Evolutionary conservation across 2,113 vertebrate genomes (phyloP).

Genomic region (Beaufortia kweichowensis): DNA sequence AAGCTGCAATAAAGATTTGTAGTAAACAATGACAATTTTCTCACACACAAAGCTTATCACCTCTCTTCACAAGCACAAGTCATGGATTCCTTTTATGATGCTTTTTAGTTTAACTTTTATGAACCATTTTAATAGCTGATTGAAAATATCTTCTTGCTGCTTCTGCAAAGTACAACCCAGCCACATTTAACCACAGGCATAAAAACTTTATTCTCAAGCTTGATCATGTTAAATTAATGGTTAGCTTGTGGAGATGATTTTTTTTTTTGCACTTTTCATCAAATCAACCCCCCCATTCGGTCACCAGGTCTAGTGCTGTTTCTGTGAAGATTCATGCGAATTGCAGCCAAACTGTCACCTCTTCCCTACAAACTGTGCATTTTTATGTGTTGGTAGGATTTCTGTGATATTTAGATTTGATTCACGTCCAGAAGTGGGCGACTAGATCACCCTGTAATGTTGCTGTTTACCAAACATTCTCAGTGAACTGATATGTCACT

Average conservation of each 20-base stretch:
- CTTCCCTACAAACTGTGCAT: neutral
- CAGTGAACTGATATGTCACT: neutral
- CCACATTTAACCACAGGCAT: too few relatives aligned
- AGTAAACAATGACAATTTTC: too few relatives aligned
- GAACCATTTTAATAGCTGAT: too few relatives aligned
- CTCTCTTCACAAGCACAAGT: too few relatives aligned
- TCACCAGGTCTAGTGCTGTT: neutral
- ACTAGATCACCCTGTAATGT: neutral
- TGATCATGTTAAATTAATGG: neutral
- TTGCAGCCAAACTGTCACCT: neutral
- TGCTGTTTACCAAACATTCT: slow-evolving; percentile 9
- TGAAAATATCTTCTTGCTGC: too few relatives aligned
- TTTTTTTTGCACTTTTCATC: too few relatives aligned
- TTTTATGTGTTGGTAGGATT: neutral
- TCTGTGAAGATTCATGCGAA: slow-evolving; percentile 24
- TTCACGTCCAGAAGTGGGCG: slow-evolving; percentile 17
- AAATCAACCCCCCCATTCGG: neutral
- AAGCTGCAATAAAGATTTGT: too few relatives aligned
- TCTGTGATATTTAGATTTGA: slow-evolving; percentile 21
- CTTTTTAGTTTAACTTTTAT: too few relatives aligned
- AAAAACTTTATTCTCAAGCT: neutral
- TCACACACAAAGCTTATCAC: too few relatives aligned
- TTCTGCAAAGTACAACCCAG: too few relatives aligned
- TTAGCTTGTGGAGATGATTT: neutral
- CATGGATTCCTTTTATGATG: too few relatives aligned